These are phyloP conservation scores for Paramuricea clavata DNA, from an alignment of 92 coral and sea anemone genomes.

Conservation along the genomic window DNA sequence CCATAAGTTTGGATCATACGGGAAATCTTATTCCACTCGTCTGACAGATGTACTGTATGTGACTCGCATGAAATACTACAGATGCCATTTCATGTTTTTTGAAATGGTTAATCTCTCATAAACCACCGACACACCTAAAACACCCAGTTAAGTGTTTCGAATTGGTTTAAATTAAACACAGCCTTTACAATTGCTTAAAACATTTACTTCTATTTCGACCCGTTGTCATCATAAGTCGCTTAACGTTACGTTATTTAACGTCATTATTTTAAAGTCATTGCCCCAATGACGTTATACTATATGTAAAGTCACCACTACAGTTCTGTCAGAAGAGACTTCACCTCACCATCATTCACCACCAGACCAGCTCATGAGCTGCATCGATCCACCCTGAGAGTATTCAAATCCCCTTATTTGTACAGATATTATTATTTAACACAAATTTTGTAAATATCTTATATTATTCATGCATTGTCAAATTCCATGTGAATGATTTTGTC, in stretches of 20 bases:
- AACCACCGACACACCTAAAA: no score
- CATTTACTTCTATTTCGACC: no score
- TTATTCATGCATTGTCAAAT: slow-evolving; percentile 17
- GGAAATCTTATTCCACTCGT: slow-evolving; percentile 18
- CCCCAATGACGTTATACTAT: neutral
- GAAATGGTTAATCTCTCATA: no score
- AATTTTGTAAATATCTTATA: slow-evolving; percentile 44
- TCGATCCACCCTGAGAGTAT: neutral
- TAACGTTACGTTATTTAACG: no score
- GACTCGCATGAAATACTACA: neutral
- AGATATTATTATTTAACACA: slow-evolving; percentile 49
- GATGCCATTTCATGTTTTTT: neutral
- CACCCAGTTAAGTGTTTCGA: no score
- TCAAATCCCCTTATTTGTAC: slow-evolving; percentile 13
- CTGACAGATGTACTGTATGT: neutral
- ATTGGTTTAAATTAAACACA: no score
- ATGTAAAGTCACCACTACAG: neutral
- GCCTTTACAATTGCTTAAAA: no score
- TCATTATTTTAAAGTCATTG: no score
- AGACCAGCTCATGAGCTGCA: neutral
- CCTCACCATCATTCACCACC: neutral
- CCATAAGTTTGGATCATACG: slow-evolving; percentile 58
- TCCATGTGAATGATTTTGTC: slow-evolving; percentile 8
- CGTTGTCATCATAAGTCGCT: no score
- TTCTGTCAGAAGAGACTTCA: neutral